phyloP scores from a whole-genome alignment of 2,797 vertebrate species.

The Acipenser oxyrinchus region DNA sequence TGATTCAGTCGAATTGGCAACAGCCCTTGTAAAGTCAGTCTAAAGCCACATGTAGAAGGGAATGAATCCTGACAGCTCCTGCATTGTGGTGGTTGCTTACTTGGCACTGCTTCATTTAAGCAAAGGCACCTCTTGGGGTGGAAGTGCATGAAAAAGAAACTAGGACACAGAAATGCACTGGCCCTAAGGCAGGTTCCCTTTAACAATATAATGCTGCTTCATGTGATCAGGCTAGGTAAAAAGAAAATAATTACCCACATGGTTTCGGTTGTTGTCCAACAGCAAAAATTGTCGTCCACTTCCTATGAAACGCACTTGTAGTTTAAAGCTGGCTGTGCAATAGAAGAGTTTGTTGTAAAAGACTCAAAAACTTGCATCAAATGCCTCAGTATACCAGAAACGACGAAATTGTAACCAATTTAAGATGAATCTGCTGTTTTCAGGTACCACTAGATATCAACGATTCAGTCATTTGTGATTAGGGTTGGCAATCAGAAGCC shows the following conservation, averaged over 20 bases:
- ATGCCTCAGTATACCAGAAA: too few relatives aligned
- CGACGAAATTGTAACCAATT: too few relatives aligned
- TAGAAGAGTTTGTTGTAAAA: background rate
- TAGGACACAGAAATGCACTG: slow-evolving; percentile 28
- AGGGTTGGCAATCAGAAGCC: too few relatives aligned
- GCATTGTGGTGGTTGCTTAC: slow-evolving; percentile 17
- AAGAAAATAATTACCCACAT: slow-evolving; percentile 23
- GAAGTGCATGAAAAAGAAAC: slow-evolving; percentile 29
- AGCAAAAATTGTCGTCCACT: slow-evolving; percentile 10
- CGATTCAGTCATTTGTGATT: too few relatives aligned
- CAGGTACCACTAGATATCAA: too few relatives aligned
- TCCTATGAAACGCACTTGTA: slow-evolving; percentile 22
- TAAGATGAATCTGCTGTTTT: too few relatives aligned
- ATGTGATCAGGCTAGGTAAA: slow-evolving; percentile 15
- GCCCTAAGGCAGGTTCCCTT: slow-evolving; percentile 30
- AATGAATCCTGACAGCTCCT: slow-evolving; percentile 24
- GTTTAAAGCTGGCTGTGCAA: slow-evolving; percentile 20
- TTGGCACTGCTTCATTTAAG: slow-evolving; percentile 23
- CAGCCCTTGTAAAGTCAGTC: slow-evolving; percentile 15
- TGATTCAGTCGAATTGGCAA: slow-evolving; percentile 1
- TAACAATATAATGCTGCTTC: slow-evolving; percentile 4
- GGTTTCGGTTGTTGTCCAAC: slow-evolving; percentile 23
- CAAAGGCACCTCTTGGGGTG: slow-evolving; percentile 28
- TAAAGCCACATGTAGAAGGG: slow-evolving; percentile 19
- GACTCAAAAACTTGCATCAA: too few relatives aligned